These are phyloP conservation scores for Drosophila insularis DNA, from an alignment of 1,140 invertebrate species.

Conservation along the genomic window DNA sequence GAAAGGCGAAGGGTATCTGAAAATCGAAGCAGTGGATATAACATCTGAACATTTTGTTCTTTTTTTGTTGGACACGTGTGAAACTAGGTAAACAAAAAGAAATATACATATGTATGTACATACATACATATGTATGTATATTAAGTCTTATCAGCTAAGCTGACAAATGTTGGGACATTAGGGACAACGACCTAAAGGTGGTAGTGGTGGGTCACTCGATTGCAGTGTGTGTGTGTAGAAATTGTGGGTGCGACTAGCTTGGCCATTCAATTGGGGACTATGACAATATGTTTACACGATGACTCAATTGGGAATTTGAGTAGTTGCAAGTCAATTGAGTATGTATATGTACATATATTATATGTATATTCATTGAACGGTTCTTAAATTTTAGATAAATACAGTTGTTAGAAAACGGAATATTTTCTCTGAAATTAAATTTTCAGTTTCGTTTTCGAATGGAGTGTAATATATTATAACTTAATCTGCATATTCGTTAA, in stretches of 20 bases:
- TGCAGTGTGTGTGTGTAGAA: background rate
- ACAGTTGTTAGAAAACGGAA: background rate
- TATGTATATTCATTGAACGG: background rate
- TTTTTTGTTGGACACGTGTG: slow-evolving; percentile 33
- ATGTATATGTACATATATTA: slow-evolving; percentile 11
- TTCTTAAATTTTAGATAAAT: background rate
- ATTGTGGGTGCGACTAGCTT: slow-evolving; percentile 21
- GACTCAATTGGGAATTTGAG: background rate
- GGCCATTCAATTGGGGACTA: background rate
- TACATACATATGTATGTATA: slow-evolving; percentile 12
- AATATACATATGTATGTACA: slow-evolving; percentile 2
- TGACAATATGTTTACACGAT: slow-evolving; percentile 4
- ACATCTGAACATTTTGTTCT: slow-evolving; percentile 18
- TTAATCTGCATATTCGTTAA: background rate
- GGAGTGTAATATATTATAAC: background rate
- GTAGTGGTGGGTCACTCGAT: slow-evolving; percentile 12
- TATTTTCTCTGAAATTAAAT: background rate
- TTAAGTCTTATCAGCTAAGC: slow-evolving; percentile 47
- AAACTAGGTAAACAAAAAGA: slow-evolving; percentile 38
- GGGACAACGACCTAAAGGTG: slow-evolving; percentile 44
- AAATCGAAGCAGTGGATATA: background rate
- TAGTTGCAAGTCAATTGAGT: slow-evolving; percentile 11
- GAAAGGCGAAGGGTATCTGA: background rate
- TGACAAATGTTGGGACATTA: slow-evolving; percentile 50
- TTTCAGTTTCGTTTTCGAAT: background rate